phyloP scores from a whole-genome alignment of 2,888 invertebrate species.

The Drosophila rellima region DNA sequence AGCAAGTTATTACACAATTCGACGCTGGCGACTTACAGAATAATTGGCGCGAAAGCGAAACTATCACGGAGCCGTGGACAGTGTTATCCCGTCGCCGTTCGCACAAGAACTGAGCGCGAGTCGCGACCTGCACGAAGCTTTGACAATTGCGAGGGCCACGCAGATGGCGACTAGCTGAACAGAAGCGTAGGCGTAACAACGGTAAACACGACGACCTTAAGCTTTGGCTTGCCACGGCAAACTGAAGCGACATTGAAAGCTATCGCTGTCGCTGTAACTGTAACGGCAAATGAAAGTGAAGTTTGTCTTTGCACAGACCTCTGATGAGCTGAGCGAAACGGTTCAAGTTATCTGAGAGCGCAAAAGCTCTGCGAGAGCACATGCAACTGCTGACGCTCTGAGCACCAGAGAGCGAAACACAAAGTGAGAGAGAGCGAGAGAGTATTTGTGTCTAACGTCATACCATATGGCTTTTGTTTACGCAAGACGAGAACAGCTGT shows the following conservation, averaged over 20 bases:
- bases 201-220: constrained; percentile 55
- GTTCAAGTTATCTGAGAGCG: constrained; percentile 49
- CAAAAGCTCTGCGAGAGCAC: constrained; percentile 55
- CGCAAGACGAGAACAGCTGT: constrained; percentile 65
- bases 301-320: constrained; percentile 33
- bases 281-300: constrained; percentile 60
- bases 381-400: neutral
- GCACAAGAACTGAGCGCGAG: constrained; percentile 64
- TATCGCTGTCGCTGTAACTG: constrained; percentile 20
- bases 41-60: constrained; percentile 11
- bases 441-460: neutral
- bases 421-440: neutral
- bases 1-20: constrained; percentile 59
- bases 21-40: constrained; percentile 37
- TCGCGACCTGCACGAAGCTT: constrained; percentile 43
- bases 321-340: constrained; percentile 66
- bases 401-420: neutral
- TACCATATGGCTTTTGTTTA: constrained; percentile 73
- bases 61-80: constrained; percentile 3
- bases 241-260: constrained; percentile 59
- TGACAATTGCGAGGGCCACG: constrained; percentile 24
- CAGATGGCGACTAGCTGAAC: constrained; percentile 4
- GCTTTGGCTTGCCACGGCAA: constrained; percentile 68
- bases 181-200: constrained; percentile 23
- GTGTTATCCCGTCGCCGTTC: constrained; percentile 54